Base-by-base conservation (phyloP, 2,888 invertebrate species). In the Hyposoter dolosus region DNA sequence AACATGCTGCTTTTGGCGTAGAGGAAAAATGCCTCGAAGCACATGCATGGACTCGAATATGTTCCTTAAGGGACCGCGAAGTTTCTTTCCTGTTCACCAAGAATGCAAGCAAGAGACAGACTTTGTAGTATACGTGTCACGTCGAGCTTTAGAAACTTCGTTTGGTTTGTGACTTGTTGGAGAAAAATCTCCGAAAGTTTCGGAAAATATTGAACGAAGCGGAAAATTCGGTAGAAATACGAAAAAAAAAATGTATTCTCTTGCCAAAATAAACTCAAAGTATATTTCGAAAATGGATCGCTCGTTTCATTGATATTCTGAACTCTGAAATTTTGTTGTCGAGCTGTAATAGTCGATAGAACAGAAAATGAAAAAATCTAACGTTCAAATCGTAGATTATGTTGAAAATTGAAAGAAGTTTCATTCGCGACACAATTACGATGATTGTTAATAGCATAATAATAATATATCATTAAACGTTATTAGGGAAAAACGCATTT, bases 61-160 rank as follows among this genome's bases (percentile, higher is more conserved):
- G 80, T 74, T 40, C 15, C 72, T 65, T 50, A 63, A 28, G 40
- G 40, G 53, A 63, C n/a, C 69, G 23, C 47, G 53, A 85, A 85
- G 68, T 82, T 85, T 53, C 72, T 43, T 47, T 17, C 43, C 32
- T 43, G 72, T 53, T 77, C 65, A 50, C 35, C 83, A 65, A 83
- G 82, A 78, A 85, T 78, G 60, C 43, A 50, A 10, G 43, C 50
- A 28, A 53, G 65, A 66, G 65, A 45, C 5, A 40, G 28, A 45
- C 17, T 53, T 10, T 60, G 15, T 60, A 28, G n/a, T 80, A 72
- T 80, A 60, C 65, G 23, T 43, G 74, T 23, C 65, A 78, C 69
- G 74, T 68, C 63, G 74, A 60, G 69, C 56, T 85, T 85, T 53
- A 28, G 53, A 53, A 79, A 78, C 75, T 78, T 82, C 32, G 43